Evolutionary conservation across 1,140 invertebrate genomes (phyloP).

Genomic region (Acromyrmex echinatior): DNA sequence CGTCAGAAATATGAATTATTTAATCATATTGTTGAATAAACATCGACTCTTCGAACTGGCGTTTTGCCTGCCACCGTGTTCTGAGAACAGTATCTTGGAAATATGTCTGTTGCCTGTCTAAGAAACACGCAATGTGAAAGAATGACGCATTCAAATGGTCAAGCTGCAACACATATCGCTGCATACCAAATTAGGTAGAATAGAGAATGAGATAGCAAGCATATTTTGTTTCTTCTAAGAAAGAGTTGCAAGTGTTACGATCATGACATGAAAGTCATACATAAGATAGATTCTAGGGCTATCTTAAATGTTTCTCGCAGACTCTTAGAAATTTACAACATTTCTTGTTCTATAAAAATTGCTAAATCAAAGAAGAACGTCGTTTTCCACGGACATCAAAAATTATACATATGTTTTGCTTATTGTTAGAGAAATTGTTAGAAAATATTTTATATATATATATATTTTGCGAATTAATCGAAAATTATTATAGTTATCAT

Average conservation of each 20-base stretch:
- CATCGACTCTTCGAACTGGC: constrained; percentile 18
- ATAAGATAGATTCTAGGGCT: background rate
- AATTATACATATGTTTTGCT: background rate
- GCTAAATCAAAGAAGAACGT: background rate
- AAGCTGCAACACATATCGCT: constrained; percentile 30
- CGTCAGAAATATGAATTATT: constrained; percentile 53
- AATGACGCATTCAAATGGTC: constrained; percentile 52
- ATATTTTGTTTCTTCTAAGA: background rate
- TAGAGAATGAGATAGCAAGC: constrained; percentile 4
- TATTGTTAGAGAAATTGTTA: too few relatives aligned
- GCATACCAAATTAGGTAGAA: constrained; percentile 23
- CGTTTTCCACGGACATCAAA: background rate
- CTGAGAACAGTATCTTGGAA: constrained; percentile 48
- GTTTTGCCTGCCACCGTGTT: constrained; percentile 26
- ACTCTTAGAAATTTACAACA: background rate
- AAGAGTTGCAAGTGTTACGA: background rate
- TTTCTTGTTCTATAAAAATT: background rate
- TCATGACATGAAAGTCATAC: background rate
- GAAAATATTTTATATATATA: too few relatives aligned
- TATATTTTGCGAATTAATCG: too few relatives aligned
- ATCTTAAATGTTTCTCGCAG: background rate
- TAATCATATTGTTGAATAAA: constrained; percentile 56
- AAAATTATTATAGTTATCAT: too few relatives aligned
- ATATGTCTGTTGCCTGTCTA: constrained; percentile 53
- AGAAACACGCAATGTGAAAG: constrained; percentile 45